Evolutionary conservation across 2,113 vertebrate species (phyloP).

Genomic region (Caracal caracal): DNA sequence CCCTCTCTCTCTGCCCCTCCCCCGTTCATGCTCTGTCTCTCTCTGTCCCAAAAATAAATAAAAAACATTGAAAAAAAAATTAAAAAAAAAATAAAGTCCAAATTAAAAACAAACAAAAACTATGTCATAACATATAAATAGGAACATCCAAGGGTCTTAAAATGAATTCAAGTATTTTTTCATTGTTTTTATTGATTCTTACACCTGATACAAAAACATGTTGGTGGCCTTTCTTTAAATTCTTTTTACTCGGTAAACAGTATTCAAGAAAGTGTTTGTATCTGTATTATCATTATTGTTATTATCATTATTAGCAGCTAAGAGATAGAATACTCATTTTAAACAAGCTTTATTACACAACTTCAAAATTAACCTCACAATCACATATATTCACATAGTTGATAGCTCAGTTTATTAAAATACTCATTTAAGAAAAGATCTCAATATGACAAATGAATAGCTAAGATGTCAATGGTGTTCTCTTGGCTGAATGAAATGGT

Average conservation of each 20-base stretch:
- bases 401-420: neutral
- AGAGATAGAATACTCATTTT: neutral
- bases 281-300: neutral
- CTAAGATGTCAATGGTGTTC: neutral
- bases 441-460: neutral
- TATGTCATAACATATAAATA: neutral
- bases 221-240: neutral
- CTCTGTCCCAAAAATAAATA: no score
- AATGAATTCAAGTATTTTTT: neutral
- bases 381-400: neutral
- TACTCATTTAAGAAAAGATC: neutral
- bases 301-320: neutral
- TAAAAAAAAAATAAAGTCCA: no score
- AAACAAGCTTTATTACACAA: neutral
- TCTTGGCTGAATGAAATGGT: neutral
- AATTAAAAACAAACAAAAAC: neutral
- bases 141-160: neutral
- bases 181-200: neutral
- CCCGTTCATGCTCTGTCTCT: no score
- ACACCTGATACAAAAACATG: neutral
- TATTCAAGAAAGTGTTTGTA: neutral
- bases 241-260: slow-evolving; percentile 44
- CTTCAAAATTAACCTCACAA: neutral
- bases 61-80: no score
- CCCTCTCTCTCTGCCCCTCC: no score